Base-by-base conservation (phyloP, 2,888 invertebrate genomes). In the Ecliptopera silaceata region DNA sequence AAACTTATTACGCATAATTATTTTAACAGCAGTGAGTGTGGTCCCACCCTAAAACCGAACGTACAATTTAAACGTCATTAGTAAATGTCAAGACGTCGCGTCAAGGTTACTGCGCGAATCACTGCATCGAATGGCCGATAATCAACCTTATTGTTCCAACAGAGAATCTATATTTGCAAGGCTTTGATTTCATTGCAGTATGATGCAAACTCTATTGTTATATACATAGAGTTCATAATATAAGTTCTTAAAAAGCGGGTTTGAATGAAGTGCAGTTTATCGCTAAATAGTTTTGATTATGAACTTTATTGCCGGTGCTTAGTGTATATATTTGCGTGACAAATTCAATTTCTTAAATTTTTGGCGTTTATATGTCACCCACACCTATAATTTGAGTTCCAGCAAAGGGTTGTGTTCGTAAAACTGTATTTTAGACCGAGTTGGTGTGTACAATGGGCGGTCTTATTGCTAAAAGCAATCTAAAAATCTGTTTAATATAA, bases 61-160 rank as follows among this genome's bases (percentile, higher is more conserved):
- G 46, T 56, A 69, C 77, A 77, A 82, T 84, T 83, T 82, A 77
- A 79, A 75, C 72, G 72, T 74, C 78, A 81, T 84, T 82, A 82
- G 79, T 70, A 77, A 79, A 82, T 81, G 79, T 76, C 77, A 80
- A 69, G 68, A 74, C 78, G 71, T 65, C 69, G 64, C 48, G 59
- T 61, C 74, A 74, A 79, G 76, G 77, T 65, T 68, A 70, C 63
- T 66, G 68, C 69, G 68, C 69, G 68, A 66, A 65, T 45, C 53
- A 36, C 39, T 39, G 18, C 2, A 12, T 18, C n/a, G 31, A 17
- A 12, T 15, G 18, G 45, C 4, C 18, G 52, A 41, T 34, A 34
- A 4, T 36, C 10, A 4, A 49, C 49, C 29, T 29, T 53, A 49
- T 11, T 1, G 0, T 29, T 12, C 34, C 1, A 5, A 0, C 1